A percentile compares a stretch with the other conserved stretches of the same genome.
Conservation (phyloP, 2,888 invertebrate genomes). For the Drosophila neotestacea region DNA sequence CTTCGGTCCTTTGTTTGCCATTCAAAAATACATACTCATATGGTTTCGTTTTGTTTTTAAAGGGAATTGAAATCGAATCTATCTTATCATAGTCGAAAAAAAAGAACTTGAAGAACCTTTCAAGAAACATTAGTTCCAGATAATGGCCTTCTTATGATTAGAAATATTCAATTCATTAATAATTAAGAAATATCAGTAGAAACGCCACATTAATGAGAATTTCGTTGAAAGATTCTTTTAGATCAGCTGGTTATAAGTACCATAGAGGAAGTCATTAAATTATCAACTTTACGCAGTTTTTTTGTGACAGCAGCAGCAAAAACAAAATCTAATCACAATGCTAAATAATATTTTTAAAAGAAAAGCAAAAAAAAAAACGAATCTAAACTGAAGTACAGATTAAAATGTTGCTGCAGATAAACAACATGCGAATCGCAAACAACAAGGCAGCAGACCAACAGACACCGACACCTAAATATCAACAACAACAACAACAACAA, state of each 20-base stretch:
- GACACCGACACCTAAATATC: conserved; percentile 56
- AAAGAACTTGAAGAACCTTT: conserved; percentile 29
- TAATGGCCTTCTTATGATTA: conserved; percentile 25
- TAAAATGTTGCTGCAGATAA: conserved; percentile 74
- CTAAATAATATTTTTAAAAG: conserved; percentile 52
- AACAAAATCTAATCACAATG: conserved; percentile 62
- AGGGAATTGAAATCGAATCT: conserved; percentile 24
- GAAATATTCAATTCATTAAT: conserved; percentile 39
- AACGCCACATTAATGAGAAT: conserved; percentile 5
- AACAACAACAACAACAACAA: conserved; percentile 35
- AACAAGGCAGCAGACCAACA: conserved; percentile 50
- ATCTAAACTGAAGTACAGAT: conserved; percentile 61
- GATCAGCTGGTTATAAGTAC: conserved; percentile 36
- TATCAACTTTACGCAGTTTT: conserved; percentile 44
- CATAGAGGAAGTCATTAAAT: conserved; percentile 66
- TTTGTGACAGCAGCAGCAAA: conserved; percentile 6
- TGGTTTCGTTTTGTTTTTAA: conserved; percentile 3
- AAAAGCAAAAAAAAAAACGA: not conserved
- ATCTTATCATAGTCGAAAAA: conserved; percentile 24
- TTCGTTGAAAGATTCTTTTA: conserved; percentile 9
- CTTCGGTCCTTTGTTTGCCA: conserved; percentile 40
- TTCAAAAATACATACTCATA: conserved; percentile 5
- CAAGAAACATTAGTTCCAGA: conserved; percentile 26
- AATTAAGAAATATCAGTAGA: conserved; percentile 23
- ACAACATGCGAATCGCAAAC: conserved; percentile 53